Evolutionary conservation across 2,797 vertebrate species (phyloP).

Genomic region (Onychomys torridus): DNA sequence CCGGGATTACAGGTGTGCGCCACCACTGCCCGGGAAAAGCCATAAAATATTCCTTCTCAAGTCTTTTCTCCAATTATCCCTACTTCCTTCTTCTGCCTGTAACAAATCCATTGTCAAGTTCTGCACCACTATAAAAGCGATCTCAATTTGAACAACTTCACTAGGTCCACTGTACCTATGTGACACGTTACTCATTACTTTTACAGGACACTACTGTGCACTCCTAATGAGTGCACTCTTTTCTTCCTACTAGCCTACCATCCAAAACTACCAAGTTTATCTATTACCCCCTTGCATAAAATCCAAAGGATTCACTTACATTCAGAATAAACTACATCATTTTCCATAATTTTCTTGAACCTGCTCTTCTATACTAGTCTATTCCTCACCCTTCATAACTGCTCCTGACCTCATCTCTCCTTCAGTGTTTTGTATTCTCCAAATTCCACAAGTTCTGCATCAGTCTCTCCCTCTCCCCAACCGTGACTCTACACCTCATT

Average conservation of each 20-base stretch:
- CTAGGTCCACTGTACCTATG: background rate
- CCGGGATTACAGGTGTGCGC: too few species aligned
- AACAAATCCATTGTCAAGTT: background rate
- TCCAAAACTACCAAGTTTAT: background rate
- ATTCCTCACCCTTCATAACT: background rate
- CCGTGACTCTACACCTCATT: background rate
- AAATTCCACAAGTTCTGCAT: background rate
- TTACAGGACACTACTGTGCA: background rate
- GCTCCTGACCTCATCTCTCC: background rate
- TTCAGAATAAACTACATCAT: constrained; percentile 1
- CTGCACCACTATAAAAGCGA: background rate
- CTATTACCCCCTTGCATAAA: background rate
- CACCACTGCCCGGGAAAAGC: too few species aligned
- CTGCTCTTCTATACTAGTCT: background rate
- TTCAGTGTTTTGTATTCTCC: background rate
- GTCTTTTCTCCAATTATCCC: background rate
- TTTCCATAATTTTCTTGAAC: background rate
- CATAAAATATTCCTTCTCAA: background rate
- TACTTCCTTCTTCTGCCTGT: background rate
- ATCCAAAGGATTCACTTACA: background rate
- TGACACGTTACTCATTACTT: background rate
- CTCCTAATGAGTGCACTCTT: background rate
- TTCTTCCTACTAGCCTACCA: background rate
- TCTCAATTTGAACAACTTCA: background rate
- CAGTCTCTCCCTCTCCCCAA: background rate